Evolutionary conservation across 2,888 invertebrate species (phyloP).

Genomic region (Odontomyia ornata): DNA sequence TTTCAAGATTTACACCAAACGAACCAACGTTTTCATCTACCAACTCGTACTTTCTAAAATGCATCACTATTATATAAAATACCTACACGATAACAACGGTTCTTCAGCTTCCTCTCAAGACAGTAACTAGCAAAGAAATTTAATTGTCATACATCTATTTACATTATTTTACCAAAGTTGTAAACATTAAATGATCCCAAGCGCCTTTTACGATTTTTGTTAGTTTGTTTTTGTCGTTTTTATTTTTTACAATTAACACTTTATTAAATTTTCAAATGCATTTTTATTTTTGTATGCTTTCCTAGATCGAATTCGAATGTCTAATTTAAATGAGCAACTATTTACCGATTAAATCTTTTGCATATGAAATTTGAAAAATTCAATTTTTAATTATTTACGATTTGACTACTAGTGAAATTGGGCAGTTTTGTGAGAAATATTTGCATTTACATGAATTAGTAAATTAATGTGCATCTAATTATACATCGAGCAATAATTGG

Average conservation of each 20-base stretch:
- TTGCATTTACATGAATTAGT: too few species aligned
- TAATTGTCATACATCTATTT: neutral
- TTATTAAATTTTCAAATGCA: neutral
- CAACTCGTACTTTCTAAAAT: too few species aligned
- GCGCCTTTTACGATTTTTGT: neutral
- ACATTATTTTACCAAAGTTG: neutral
- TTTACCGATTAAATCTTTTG: neutral
- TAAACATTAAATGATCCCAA: neutral
- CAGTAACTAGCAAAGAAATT: neutral
- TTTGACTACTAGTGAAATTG: too few species aligned
- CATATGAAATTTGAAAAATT: too few species aligned
- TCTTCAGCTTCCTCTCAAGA: neutral
- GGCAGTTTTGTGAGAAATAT: too few species aligned
- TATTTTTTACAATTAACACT: neutral
- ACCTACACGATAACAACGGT: neutral
- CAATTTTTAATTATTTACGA: too few species aligned
- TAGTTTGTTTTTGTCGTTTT: too few species aligned
- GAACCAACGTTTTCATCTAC: too few species aligned
- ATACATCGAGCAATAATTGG: too few species aligned
- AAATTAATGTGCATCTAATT: too few species aligned
- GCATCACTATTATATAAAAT: neutral
- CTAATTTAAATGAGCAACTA: conserved; percentile 5
- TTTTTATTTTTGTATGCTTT: neutral
- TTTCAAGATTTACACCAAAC: too few species aligned
- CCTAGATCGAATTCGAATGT: neutral